phyloP scores from a whole-genome alignment of 2,797 vertebrate genomes.

The Pseudomugil tenellus region DNA sequence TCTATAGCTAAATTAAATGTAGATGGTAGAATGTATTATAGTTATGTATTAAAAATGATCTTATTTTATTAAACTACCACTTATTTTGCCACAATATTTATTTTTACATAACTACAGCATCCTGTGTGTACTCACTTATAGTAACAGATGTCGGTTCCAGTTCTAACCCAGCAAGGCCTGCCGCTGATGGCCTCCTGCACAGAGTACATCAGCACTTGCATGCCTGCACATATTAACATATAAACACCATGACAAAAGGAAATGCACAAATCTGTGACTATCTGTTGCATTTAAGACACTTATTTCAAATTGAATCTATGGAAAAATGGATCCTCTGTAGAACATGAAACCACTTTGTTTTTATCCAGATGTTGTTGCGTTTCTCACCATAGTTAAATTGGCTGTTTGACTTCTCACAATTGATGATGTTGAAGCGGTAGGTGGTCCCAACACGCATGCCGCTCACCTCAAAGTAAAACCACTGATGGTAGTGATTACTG shows the following conservation, averaged over 20 bases:
- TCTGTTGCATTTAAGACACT: neutral
- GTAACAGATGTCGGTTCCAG: constrained; percentile 96
- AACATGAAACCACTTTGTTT: constrained; percentile 3
- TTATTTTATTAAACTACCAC: neutral
- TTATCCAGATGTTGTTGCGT: neutral
- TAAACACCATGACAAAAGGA: neutral
- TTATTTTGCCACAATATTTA: neutral
- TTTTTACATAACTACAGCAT: neutral
- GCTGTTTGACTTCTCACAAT: constrained; percentile 99
- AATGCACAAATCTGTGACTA: neutral
- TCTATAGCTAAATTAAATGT: constrained; percentile 1
- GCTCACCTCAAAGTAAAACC: constrained; percentile 99
- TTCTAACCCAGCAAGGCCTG: constrained; percentile 90
- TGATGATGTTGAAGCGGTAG: constrained; percentile 99
- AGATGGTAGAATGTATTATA: neutral
- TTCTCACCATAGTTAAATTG: constrained; percentile 98
- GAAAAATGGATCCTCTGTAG: neutral
- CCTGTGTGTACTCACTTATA: constrained; percentile 89
- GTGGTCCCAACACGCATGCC: constrained; percentile 89
- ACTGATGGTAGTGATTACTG: constrained; percentile 98
- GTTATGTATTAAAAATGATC: constrained; percentile 4
- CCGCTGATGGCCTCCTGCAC: constrained; percentile 95
- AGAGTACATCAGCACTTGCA: constrained; percentile 98
- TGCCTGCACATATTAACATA: constrained; percentile 85
- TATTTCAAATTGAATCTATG: constrained; percentile 1